Percentiles rank a stretch among this genome's conserved stretches.
These are phyloP conservation scores for Trididemnum clinides DNA, from an alignment of 23 tunicate genomes.

Conservation along the genomic window DNA sequence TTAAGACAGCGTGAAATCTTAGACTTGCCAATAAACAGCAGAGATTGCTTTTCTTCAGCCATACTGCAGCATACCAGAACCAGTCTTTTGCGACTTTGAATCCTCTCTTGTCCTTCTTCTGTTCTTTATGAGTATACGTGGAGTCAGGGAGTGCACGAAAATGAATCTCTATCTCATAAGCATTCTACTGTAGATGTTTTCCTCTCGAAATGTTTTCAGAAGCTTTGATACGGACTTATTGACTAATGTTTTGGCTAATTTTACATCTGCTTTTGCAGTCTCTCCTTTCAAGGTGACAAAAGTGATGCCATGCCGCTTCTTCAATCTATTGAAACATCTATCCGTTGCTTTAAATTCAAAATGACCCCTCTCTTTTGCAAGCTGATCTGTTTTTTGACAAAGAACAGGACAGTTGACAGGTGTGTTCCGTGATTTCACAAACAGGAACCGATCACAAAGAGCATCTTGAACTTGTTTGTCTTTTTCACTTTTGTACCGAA, in stretches of 20 bases:
- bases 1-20: slow-evolving; percentile 12
- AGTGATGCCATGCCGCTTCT: slow-evolving; percentile 9
- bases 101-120: slow-evolving; percentile 21
- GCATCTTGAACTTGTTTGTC: too few relatives aligned
- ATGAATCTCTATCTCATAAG: slow-evolving; percentile 13
- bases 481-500: background rate
- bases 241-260: background rate
- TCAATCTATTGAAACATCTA: background rate
- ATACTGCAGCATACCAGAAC: too few relatives aligned
- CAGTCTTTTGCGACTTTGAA: background rate
- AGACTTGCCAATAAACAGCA: background rate
- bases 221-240: background rate
- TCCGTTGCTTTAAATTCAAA: background rate
- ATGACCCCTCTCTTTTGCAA: slow-evolving; percentile 15
- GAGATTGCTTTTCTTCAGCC: slow-evolving; percentile 11
- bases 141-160: slow-evolving; percentile 14
- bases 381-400: slow-evolving; percentile 1
- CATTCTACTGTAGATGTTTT: slow-evolving; percentile 8
- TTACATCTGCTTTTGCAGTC: slow-evolving; percentile 21
- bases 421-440: slow-evolving; percentile 3
- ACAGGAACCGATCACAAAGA: slow-evolving; percentile 13
- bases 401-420: slow-evolving; percentile 11
- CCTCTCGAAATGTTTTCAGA: slow-evolving; percentile 15
- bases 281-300: background rate
- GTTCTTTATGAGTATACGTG: slow-evolving; percentile 1